phyloP scores from a whole-genome alignment of 2,888 invertebrate species.

The Papilio protenor region DNA sequence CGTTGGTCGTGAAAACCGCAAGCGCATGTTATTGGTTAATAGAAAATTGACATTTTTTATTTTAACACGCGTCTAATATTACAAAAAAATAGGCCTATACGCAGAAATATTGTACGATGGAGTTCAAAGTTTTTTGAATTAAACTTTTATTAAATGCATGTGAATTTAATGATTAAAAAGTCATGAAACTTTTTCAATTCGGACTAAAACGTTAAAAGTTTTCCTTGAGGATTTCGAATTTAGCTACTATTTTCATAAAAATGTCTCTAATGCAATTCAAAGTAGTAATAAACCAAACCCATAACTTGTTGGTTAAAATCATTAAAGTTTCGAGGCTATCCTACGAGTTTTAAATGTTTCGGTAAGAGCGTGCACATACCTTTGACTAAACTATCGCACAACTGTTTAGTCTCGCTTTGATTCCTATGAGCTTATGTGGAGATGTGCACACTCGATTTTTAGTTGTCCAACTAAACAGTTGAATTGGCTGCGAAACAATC shows the following conservation, averaged over 20 bases:
- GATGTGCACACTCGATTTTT: no score
- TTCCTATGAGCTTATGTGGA: no score
- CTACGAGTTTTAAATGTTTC: conserved; percentile 19
- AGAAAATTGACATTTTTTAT: conserved; percentile 14
- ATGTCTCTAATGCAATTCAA: background rate
- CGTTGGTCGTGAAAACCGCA: conserved; percentile 27
- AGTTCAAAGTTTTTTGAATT: background rate
- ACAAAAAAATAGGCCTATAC: conserved; percentile 15
- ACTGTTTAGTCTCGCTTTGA: no score
- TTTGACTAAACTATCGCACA: no score
- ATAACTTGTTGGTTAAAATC: conserved; percentile 27
- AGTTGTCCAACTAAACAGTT: no score
- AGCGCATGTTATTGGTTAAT: conserved; percentile 36
- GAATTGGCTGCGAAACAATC: no score
- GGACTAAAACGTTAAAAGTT: background rate
- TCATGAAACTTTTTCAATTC: background rate
- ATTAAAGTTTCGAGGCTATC: conserved; percentile 30
- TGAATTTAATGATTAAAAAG: background rate
- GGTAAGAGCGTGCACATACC: background rate
- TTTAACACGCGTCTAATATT: conserved; percentile 25
- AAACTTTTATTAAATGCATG: background rate
- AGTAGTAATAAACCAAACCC: conserved; percentile 19
- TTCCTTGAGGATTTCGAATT: background rate
- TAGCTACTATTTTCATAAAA: background rate
- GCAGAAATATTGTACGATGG: background rate